phyloP scores from a whole-genome alignment of 2,888 invertebrate species.

The Junonia oenone region DNA sequence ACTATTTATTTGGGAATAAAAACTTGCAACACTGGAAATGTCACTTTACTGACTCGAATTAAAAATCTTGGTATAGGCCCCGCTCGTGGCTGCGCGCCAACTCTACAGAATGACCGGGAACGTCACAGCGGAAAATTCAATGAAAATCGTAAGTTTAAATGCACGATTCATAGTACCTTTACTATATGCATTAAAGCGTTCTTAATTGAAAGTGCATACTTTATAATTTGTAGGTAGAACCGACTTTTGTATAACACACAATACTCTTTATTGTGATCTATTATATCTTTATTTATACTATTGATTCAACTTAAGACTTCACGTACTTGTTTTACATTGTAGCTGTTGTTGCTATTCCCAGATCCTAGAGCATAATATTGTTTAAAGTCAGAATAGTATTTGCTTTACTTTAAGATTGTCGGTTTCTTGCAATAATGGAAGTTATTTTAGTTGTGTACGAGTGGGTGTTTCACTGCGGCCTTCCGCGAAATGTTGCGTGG shows the following conservation, averaged over 20 bases:
- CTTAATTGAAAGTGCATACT: not conserved
- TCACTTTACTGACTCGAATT: no score
- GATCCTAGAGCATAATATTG: not conserved
- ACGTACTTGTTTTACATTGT: not conserved
- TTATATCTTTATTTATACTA: no score
- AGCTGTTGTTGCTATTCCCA: not conserved
- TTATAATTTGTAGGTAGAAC: not conserved
- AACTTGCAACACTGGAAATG: no score
- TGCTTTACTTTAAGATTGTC: not conserved
- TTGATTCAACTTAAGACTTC: no score
- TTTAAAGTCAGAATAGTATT: not conserved
- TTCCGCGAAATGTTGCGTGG: not conserved
- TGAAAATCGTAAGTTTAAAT: not conserved
- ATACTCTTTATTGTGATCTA: no score
- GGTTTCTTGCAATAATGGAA: not conserved
- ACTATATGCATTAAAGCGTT: not conserved
- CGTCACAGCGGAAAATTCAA: conserved; percentile 1
- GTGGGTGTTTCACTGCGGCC: not conserved
- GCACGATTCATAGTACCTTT: not conserved
- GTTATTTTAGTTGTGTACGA: not conserved
- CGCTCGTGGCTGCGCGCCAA: not conserved
- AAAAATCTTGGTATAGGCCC: no score
- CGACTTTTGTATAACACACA: no score
- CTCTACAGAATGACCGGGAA: not conserved
- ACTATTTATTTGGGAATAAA: no score